Evolutionary conservation across 2,888 invertebrate species (phyloP).

Genomic region (Onthophagus sagittarius): DNA sequence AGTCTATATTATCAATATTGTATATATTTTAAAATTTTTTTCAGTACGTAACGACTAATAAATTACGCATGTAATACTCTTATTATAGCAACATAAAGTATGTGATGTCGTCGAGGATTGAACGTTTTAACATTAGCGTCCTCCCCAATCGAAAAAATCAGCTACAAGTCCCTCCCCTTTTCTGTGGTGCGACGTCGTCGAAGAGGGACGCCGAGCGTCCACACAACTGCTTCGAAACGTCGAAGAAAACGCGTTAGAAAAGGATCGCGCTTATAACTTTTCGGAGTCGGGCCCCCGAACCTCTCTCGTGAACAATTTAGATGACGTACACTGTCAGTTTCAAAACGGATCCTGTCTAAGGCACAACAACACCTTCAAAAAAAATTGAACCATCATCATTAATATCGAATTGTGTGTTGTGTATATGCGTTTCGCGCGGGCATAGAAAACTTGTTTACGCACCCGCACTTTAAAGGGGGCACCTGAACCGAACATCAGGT

Average conservation of each 20-base stretch:
- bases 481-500: neutral
- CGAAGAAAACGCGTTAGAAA: slow-evolving; percentile 7
- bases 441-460: neutral
- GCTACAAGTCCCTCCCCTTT: slow-evolving; percentile 24
- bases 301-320: slow-evolving; percentile 43
- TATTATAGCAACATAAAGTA: neutral
- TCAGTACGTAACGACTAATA: too few relatives aligned
- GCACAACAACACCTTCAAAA: slow-evolving; percentile 16
- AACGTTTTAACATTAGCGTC: neutral
- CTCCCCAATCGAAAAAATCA: slow-evolving; percentile 21
- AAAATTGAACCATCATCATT: neutral
- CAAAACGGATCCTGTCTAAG: slow-evolving; percentile 37
- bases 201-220: neutral
- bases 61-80: too few relatives aligned
- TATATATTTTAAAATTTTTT: too few relatives aligned
- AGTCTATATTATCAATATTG: too few relatives aligned
- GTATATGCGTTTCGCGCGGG: neutral
- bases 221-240: neutral
- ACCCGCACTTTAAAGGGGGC: neutral
- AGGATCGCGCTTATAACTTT: slow-evolving; percentile 7
- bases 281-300: slow-evolving; percentile 13
- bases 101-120: neutral
- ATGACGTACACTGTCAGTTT: slow-evolving; percentile 40
- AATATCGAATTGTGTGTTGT: neutral
- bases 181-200: slow-evolving; percentile 9